These are phyloP conservation scores for Typhlichthys subterraneus DNA, from an alignment of 2,797 vertebrate species.

Conservation along the genomic window DNA sequence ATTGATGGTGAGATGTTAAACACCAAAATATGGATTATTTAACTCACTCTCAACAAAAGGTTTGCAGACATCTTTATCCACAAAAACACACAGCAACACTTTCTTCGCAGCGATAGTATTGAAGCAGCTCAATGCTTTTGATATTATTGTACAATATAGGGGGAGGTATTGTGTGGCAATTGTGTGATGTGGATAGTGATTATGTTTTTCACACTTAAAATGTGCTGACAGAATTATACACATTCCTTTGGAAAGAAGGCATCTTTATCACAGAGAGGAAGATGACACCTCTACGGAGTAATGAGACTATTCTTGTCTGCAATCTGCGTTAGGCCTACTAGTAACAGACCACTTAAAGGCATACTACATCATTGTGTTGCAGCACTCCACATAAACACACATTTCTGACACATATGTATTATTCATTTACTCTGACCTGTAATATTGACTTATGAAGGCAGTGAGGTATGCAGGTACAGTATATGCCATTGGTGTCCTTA, in stretches of 20 bases:
- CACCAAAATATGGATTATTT: constrained; percentile 36
- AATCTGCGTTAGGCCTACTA: constrained; percentile 12
- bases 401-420: no score
- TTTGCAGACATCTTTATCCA: not conserved
- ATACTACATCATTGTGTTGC: not conserved
- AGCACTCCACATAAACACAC: no score
- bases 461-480: not conserved
- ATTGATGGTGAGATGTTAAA: constrained; percentile 30
- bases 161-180: constrained; percentile 3
- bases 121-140: constrained; percentile 5
- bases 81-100: constrained; percentile 5
- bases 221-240: constrained; percentile 20
- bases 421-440: not conserved
- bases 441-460: not conserved
- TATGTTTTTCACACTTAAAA: constrained; percentile 20
- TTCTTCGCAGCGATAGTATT: constrained; percentile 4
- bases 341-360: not conserved
- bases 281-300: constrained; percentile 23
- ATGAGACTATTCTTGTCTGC: constrained; percentile 18
- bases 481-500: not conserved
- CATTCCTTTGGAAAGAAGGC: constrained; percentile 18
- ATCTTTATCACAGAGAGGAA: constrained; percentile 26
- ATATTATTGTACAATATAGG: no score
- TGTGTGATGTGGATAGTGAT: constrained; percentile 27
- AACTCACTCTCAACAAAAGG: constrained; percentile 19